Evolutionary conservation across 2,113 vertebrate genomes (phyloP).

Genomic region (Heloderma charlesbogerti): DNA sequence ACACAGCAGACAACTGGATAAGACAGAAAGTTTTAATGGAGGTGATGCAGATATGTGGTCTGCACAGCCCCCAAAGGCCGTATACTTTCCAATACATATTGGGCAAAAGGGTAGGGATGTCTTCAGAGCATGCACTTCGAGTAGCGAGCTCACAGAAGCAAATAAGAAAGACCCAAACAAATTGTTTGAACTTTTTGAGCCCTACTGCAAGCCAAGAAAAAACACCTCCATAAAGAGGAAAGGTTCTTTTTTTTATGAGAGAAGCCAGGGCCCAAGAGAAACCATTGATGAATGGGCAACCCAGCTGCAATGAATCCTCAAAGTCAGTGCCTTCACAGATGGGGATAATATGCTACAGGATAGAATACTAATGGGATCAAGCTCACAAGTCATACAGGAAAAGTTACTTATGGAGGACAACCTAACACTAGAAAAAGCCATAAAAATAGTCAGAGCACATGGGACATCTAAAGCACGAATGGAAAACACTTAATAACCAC

Average conservation of each 20-base stretch:
- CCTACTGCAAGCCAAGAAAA: background rate
- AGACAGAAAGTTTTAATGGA: too few species aligned
- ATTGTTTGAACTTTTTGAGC: too few species aligned
- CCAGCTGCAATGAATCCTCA: background rate
- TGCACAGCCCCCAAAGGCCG: background rate
- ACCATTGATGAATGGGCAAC: fast-evolving
- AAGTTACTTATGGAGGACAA: background rate
- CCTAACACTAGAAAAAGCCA: background rate
- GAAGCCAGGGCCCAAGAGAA: background rate
- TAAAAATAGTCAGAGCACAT: background rate
- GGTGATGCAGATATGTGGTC: background rate
- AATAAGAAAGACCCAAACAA: background rate
- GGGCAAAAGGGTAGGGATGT: background rate
- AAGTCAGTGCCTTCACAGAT: conserved; percentile 22
- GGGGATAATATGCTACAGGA: background rate
- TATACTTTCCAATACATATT: background rate
- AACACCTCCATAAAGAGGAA: background rate
- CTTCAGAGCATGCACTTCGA: background rate
- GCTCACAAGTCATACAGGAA: background rate
- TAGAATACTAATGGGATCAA: background rate
- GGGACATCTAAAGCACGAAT: background rate
- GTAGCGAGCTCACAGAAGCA: background rate
- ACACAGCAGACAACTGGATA: too few species aligned
- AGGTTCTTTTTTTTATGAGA: background rate
- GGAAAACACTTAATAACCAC: background rate